phyloP scores from a whole-genome alignment of 2,888 invertebrate genomes.

The Tiliacea citrago region DNA sequence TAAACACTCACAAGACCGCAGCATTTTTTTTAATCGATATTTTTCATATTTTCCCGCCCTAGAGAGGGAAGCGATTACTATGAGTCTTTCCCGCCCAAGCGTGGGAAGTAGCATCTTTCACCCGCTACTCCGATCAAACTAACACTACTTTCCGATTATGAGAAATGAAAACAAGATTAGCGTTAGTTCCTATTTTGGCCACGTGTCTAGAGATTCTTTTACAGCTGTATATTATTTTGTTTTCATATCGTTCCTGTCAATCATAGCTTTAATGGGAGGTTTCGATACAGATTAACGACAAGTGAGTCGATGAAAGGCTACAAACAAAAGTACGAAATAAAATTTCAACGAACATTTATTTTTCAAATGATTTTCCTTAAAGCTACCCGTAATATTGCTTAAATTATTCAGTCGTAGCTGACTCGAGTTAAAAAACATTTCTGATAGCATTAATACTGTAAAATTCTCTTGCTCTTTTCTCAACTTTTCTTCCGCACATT shows the following conservation, averaged over 20 bases:
- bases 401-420: slow-evolving; percentile 24
- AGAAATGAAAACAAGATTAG: neutral
- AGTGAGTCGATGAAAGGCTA: neutral
- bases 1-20: too few relatives aligned
- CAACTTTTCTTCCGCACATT: neutral
- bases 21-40: too few relatives aligned
- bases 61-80: too few relatives aligned
- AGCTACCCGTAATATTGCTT: neutral
- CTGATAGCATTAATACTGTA: neutral
- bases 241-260: neutral
- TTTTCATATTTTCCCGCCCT: too few relatives aligned
- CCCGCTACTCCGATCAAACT: too few relatives aligned
- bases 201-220: neutral
- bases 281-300: neutral
- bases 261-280: neutral
- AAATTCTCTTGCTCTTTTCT: slow-evolving; percentile 20
- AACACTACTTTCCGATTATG: too few relatives aligned
- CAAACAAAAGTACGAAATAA: neutral
- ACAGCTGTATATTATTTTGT: neutral
- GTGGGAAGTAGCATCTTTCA: too few relatives aligned
- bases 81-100: too few relatives aligned
- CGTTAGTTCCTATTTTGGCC: neutral
- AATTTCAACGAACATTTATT: slow-evolving; percentile 15
- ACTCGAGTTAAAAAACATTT: slow-evolving; percentile 27
- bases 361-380: slow-evolving; percentile 4